phyloP scores from a whole-genome alignment of 2,797 vertebrate species.

The Vultur gryphus region DNA sequence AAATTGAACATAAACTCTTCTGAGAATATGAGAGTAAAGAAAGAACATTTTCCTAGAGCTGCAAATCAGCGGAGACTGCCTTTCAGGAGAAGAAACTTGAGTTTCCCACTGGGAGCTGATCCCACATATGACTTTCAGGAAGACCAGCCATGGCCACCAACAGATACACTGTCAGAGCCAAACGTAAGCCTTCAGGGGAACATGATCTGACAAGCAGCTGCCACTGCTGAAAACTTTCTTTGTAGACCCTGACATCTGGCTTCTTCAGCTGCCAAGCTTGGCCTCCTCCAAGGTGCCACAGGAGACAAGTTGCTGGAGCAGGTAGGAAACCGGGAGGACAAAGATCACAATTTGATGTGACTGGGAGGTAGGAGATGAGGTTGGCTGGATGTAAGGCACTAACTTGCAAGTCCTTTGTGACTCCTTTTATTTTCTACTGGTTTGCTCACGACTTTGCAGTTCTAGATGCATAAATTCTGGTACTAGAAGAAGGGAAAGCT shows the following conservation, averaged over 20 bases:
- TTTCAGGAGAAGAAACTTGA: constrained; percentile 21
- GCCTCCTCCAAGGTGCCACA: background rate
- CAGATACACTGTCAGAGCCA: background rate
- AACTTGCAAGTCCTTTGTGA: background rate
- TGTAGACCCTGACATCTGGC: constrained; percentile 30
- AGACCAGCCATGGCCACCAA: background rate
- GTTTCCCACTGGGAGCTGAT: background rate
- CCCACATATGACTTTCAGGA: background rate
- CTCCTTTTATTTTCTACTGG: background rate
- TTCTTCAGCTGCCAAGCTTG: constrained; percentile 19
- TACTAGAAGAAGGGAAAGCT: background rate
- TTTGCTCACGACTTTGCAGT: background rate
- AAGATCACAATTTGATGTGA: background rate
- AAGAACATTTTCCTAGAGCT: background rate
- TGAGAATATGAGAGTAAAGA: background rate
- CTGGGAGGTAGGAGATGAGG: background rate
- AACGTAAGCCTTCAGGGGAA: background rate
- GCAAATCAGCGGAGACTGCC: background rate
- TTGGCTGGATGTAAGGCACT: background rate
- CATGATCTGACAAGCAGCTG: constrained; percentile 15
- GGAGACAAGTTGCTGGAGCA: background rate
- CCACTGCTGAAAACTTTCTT: constrained; percentile 26
- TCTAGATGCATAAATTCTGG: background rate
- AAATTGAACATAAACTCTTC: background rate
- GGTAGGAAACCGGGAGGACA: background rate